Conservation (phyloP, 2,888 invertebrate species). For the Stramonita haemastoma region DNA sequence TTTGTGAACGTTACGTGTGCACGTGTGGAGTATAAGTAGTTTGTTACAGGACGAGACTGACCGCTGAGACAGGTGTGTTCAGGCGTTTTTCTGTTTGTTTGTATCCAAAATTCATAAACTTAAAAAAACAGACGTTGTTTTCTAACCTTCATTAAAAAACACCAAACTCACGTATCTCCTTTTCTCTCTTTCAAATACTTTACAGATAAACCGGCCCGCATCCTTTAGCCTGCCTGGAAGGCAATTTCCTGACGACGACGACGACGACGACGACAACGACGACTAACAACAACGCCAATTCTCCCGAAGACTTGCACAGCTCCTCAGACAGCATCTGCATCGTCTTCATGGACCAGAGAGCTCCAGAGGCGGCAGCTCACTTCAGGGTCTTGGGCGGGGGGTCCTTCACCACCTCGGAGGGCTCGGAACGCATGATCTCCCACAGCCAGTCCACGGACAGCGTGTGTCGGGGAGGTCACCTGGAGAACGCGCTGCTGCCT, state of each 20-base stretch:
- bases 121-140: too few relatives aligned
- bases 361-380: not conserved
- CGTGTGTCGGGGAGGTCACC: not conserved
- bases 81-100: too few relatives aligned
- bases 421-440: slow-evolving; percentile 20
- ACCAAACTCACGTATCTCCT: too few relatives aligned
- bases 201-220: slow-evolving; percentile 34
- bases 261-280: too few relatives aligned
- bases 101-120: too few relatives aligned
- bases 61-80: not conserved
- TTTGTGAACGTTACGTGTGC: too few relatives aligned
- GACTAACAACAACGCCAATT: not conserved
- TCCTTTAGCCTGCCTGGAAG: slow-evolving; percentile 34
- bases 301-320: not conserved
- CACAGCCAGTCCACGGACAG: slow-evolving; percentile 47
- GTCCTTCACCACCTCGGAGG: slow-evolving; percentile 32
- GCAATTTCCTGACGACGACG: not conserved
- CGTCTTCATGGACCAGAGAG: slow-evolving; percentile 59
- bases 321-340: slow-evolving; percentile 67
- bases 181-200: not conserved
- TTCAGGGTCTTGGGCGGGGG: not conserved
- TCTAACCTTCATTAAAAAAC: too few relatives aligned
- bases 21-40: too few relatives aligned
- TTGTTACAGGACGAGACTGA: too few relatives aligned
- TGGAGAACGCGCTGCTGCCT: slow-evolving; percentile 25